Evolutionary conservation across 2,888 invertebrate species (phyloP), one percentile per base, ranked within the genome.

Genomic region (Pammene fasciana): DNA sequence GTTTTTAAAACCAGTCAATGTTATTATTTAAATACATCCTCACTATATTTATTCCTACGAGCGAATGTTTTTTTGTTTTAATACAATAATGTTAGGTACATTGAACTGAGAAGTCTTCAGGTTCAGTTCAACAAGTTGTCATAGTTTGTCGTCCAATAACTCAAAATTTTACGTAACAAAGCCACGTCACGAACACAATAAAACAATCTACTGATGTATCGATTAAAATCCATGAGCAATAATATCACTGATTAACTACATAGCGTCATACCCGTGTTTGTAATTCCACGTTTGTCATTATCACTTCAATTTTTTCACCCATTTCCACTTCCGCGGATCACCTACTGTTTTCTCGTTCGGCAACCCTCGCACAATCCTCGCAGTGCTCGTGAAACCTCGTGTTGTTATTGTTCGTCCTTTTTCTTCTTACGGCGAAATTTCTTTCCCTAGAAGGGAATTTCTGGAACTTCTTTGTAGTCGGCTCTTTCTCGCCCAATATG

Each of bases 401-500:
- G 71, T 83, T 82, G 70, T 81, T 84, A 73, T 89, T 88, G 75
- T 90, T 91, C 72, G 90, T 92, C 74, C 90, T 93, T 73, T 93
- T 93, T 74, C 95, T 93, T 65, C 95, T 88, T 54, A 95, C 94
- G 48, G 95, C 95, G 78, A 94, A 94, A 82, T 95, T 94, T 74
- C 95, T 93, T 79, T 95, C 95, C 54, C 95, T 92, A 0, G 95
- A 95, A 0, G 95, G 95, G 82, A 95, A 95, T 78, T 94, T 94
- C 67, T 95, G 95, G 54, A 93, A 94, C 76, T 93, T 94, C 75
- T 93, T 77, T 60, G 54, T 67, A 41, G 36, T 82, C 9, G 77
- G 74, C 26, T 86, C 85, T 65, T 79, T 81, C 52, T 87, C 88
- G 14, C 76, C 68, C 57, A 68, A 18, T 50, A 90, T 78, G 41